Evolutionary conservation across 2,888 invertebrate genomes (phyloP).

Genomic region (Perizoma affinitatum): DNA sequence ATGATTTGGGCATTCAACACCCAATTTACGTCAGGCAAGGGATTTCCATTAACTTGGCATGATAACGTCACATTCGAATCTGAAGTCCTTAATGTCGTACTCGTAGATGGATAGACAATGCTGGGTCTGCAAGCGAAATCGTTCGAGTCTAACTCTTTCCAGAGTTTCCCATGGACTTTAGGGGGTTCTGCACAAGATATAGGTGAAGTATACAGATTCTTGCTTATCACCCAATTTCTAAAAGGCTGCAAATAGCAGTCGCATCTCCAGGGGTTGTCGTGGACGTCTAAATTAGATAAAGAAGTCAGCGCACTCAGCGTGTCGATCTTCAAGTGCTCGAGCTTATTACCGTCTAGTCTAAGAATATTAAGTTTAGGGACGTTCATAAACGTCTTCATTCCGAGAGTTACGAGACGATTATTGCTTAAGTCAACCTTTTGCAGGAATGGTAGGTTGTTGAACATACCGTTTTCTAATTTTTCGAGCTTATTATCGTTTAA

Average conservation of each 20-base stretch:
- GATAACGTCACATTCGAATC: constrained; percentile 88
- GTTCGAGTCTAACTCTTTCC: constrained; percentile 88
- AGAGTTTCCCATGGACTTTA: constrained; percentile 87
- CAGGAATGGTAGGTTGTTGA: constrained; percentile 88
- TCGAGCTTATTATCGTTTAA: constrained; percentile 91
- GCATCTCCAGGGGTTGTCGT: constrained; percentile 94
- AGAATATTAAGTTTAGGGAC: constrained; percentile 88
- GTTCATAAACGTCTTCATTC: constrained; percentile 88
- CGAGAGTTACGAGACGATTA: constrained; percentile 88
- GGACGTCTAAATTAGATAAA: constrained; percentile 89
- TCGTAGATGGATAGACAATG: constrained; percentile 86
- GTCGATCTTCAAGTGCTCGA: constrained; percentile 87
- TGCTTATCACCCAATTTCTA: constrained; percentile 89
- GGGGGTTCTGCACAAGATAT: constrained; percentile 90
- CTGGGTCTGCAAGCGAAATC: constrained; percentile 93
- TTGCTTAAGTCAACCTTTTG: constrained; percentile 91
- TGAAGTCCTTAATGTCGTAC: constrained; percentile 85
- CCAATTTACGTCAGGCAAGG: constrained; percentile 91
- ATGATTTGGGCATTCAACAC: constrained; percentile 86
- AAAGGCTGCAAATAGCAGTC: constrained; percentile 93
- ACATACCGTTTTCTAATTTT: constrained; percentile 89
- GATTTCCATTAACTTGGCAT: constrained; percentile 90
- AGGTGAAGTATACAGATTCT: constrained; percentile 89
- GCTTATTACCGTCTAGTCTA: constrained; percentile 88
- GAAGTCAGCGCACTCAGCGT: constrained; percentile 87